Base-by-base conservation (phyloP, 2,888 invertebrate species). In the Philereme transversata region DNA sequence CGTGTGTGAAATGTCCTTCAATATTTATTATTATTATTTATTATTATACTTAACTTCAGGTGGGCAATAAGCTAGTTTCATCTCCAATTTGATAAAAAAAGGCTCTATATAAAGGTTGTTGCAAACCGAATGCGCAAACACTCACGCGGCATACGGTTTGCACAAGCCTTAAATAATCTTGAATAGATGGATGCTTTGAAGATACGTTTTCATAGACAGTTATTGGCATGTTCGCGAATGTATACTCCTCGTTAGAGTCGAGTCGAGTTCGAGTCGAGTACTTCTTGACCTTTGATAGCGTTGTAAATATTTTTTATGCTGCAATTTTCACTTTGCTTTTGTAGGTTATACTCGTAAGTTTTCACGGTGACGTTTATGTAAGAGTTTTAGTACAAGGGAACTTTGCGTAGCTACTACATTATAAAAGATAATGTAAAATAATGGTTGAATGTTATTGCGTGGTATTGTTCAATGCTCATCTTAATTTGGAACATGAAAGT, bases 341-440 rank as follows among this genome's bases (percentile, higher is more conserved):
- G 53, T 65, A 65, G 61, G 66, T 62, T 58, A 63, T 65, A 48
- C 55, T 60, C 56, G 11, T 60, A 63, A 60, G 55, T 67, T 65
- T 60, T 51, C 53, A 43, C 33, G 60, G 70, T 76, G 77, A 77
- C 80, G 72, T 78, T 73, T 71, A 68, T 63, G 64, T 53, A 43
- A 57, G 53, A 57, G 67, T 66, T 72, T 71, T 71, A 72, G 72
- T 74, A 76, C 75, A 75, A 74, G 43, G 38, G 53, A 59, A 59
- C 45, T 57, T 57, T 46, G 57, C 51, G 33, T 51, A 38, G 43
- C 43, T 51, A 6, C 34, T 33, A 34, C 11, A 5, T 22, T 50
- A 7, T 22, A 50, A 70, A 60, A 67, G 72, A 75, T 76, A 72
- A 75, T 70, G 48, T 35, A n/a, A 9, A 34, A 35, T 6, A 48